phyloP scores from a whole-genome alignment of 2,888 invertebrate species.

The Drosophila rubida region DNA sequence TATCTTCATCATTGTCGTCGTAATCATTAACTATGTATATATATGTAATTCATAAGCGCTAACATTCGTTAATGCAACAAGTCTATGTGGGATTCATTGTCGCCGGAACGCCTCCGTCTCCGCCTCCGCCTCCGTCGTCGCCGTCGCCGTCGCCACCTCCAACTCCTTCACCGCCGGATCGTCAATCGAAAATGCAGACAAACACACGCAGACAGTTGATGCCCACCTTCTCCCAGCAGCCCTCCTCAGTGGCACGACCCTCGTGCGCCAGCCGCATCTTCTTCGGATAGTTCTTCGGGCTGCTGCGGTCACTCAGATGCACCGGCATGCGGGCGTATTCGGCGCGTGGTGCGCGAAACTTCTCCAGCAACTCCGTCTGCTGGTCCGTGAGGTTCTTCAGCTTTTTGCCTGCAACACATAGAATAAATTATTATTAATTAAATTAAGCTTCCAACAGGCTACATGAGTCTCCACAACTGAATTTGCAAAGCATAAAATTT shows the following conservation, averaged over 20 bases:
- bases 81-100: slow-evolving; percentile 59
- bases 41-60: slow-evolving; percentile 73
- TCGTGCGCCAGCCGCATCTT: slow-evolving; percentile 84
- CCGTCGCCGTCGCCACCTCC: slow-evolving; percentile 17
- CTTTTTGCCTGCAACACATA: slow-evolving; percentile 77
- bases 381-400: slow-evolving; percentile 83
- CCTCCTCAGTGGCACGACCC: slow-evolving; percentile 76
- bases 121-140: slow-evolving; percentile 5
- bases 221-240: slow-evolving; percentile 83
- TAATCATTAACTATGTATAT: slow-evolving; percentile 17
- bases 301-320: slow-evolving; percentile 84
- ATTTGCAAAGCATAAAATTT: too few species aligned
- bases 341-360: slow-evolving; percentile 83
- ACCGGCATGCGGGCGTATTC: slow-evolving; percentile 84
- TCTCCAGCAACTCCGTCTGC: slow-evolving; percentile 83
- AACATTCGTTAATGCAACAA: slow-evolving; percentile 78
- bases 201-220: slow-evolving; percentile 84
- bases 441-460: too few species aligned
- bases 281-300: slow-evolving; percentile 84
- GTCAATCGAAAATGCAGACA: slow-evolving; percentile 84
- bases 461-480: too few species aligned
- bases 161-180: slow-evolving; percentile 45
- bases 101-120: neutral
- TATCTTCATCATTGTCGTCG: slow-evolving; percentile 45
- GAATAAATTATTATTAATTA: too few species aligned